These are phyloP conservation scores for Microctonus aethiopoides DNA, from an alignment of 2,888 invertebrate genomes.

Conservation along the genomic window DNA sequence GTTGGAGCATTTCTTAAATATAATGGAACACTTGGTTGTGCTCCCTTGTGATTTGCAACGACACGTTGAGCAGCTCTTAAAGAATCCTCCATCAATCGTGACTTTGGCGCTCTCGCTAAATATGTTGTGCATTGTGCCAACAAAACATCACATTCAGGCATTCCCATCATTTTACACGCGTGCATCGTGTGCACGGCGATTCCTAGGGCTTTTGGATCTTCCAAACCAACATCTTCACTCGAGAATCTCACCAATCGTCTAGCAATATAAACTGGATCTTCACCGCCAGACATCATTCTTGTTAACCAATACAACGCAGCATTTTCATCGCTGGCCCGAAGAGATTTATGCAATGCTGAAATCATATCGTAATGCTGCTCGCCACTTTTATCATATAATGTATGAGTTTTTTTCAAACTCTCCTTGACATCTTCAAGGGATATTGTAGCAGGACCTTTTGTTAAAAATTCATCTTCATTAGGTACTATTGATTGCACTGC, in stretches of 20 bases:
- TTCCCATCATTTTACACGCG: slow-evolving; percentile 82
- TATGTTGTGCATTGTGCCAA: slow-evolving; percentile 83
- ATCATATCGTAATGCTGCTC: slow-evolving; percentile 87
- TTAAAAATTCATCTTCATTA: slow-evolving; percentile 45
- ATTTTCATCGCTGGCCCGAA: slow-evolving; percentile 83
- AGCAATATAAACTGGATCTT: slow-evolving; percentile 83
- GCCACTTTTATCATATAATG: slow-evolving; percentile 82
- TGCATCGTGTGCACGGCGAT: slow-evolving; percentile 81
- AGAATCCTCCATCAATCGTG: slow-evolving; percentile 70
- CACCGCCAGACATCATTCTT: slow-evolving; percentile 82
- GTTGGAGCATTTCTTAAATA: slow-evolving; percentile 84
- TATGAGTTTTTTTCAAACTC: slow-evolving; percentile 80
- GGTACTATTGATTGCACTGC: slow-evolving; percentile 72
- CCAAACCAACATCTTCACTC: slow-evolving; percentile 82
- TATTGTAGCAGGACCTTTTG: slow-evolving; percentile 68
- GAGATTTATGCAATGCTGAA: slow-evolving; percentile 86
- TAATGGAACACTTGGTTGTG: slow-evolving; percentile 80
- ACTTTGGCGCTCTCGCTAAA: slow-evolving; percentile 82
- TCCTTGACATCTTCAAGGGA: slow-evolving; percentile 77
- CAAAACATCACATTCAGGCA: slow-evolving; percentile 84
- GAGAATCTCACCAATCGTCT: slow-evolving; percentile 80
- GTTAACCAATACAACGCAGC: slow-evolving; percentile 87
- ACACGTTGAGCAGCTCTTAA: slow-evolving; percentile 73
- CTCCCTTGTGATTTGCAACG: slow-evolving; percentile 74
- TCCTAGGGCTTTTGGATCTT: slow-evolving; percentile 66